Base-by-base conservation (phyloP, 2,797 vertebrate genomes). In the Etheostoma perlongum region DNA sequence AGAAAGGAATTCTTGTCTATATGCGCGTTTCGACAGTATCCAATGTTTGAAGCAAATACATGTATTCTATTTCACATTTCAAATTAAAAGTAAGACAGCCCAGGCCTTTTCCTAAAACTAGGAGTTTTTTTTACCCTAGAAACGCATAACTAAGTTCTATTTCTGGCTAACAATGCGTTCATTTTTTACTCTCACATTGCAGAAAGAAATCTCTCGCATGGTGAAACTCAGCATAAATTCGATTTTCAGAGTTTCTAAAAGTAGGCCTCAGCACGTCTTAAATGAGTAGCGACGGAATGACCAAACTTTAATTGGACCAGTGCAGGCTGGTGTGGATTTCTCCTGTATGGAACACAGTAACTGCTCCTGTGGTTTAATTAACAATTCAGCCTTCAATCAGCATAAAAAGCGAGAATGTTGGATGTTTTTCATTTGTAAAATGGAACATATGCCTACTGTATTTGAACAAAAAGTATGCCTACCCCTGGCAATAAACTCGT, bases 1-100 rank as follows among this genome's bases (percentile, higher is more conserved):
- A 78, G n/a, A 60, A 40, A 54, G 15, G 23, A 67, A 54, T 47
- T 78, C 68, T 73, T 48, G 6, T 79, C 81, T 87, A 46, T 85
- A 48, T 85, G 84, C 81, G 80, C 87, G 83, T 81, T 66, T 78
- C 80, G 59, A 74, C 51, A 30, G 23, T 54, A 33, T 54, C 51
- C 52, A 51, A 5, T 30, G 54, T 66, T 54, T 61, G 40, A 30
- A 61, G 27, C 40, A 52, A 40, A 13, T n/a, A n/a, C 65, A 30
- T 40, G 51, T 76, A 64, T 72, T 46, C 23, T 8, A 25, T 76
- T 66, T 40, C 36, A 44, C 44, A 65, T 83, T 83, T 82, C 40
- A 78, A 63, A 81, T 62, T 61, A 72, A 83, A 78, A 21, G 65
- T 57, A 53, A 33, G 36, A 54, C 2, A 61, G 40, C 1, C 5